A percentile compares a stretch with the other conserved stretches of the same genome.
Evolutionary conservation across 2,113 vertebrate genomes (phyloP).

Genomic region (Cephalopholis sonnerati): DNA sequence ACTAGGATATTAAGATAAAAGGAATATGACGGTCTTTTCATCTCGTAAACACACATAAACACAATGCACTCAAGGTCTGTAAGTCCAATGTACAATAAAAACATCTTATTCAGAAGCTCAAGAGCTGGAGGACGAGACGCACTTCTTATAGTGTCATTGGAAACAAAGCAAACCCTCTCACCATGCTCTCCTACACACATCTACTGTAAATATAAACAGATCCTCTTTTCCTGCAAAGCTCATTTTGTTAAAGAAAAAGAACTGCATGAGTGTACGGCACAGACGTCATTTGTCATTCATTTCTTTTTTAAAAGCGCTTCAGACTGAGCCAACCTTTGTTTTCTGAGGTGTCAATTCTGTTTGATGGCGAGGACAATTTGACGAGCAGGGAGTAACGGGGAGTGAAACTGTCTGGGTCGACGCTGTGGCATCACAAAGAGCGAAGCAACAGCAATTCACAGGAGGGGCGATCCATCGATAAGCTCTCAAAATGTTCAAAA

Average conservation of each 20-base stretch:
- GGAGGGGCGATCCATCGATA: slow-evolving; percentile 7
- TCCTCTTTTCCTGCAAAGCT: not conserved
- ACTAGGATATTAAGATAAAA: not conserved
- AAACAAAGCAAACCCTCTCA: not conserved
- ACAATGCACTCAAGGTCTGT: not conserved
- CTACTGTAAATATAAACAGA: not conserved
- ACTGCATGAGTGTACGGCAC: not conserved
- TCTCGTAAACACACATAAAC: not conserved
- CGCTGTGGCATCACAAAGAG: slow-evolving; percentile 8
- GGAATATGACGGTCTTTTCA: not conserved
- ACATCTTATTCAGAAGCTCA: not conserved
- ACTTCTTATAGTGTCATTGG: not conserved
- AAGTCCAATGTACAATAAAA: not conserved
- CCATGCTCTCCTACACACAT: not conserved
- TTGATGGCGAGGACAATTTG: slow-evolving; percentile 29
- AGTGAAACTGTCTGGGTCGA: not conserved
- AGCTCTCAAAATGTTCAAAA: slow-evolving; percentile 14
- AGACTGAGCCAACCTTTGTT: slow-evolving; percentile 8
- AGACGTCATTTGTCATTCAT: not conserved
- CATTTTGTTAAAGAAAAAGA: not conserved
- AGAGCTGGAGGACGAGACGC: not conserved
- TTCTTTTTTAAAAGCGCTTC: not conserved
- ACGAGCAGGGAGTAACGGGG: not conserved
- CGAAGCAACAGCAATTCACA: slow-evolving; percentile 24
- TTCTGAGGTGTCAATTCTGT: slow-evolving; percentile 10